Percentiles rank a stretch among this genome's conserved stretches.
phyloP scores from a whole-genome alignment of 2,888 invertebrate genomes.

The Pardosa pseudoannulata region DNA sequence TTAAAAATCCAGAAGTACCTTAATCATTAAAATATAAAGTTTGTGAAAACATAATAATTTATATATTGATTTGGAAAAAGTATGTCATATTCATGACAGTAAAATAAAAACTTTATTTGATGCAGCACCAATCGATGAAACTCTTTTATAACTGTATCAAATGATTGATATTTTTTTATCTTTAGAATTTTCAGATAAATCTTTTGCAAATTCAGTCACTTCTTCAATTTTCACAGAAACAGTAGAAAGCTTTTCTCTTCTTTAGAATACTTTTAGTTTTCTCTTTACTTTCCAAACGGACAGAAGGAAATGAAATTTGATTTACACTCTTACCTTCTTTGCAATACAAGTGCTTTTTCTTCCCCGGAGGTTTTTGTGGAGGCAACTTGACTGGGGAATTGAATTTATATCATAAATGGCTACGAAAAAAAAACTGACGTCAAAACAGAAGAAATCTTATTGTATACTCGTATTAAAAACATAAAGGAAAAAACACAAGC shows the following conservation, averaged over 20 bases:
- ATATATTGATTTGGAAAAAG: no score
- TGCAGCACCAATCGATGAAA: no score
- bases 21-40: no score
- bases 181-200: neutral
- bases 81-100: no score
- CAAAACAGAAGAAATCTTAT: neutral
- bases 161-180: no score
- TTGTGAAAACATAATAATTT: no score
- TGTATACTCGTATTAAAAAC: neutral
- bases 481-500: neutral
- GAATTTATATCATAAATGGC: neutral
- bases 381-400: neutral
- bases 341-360: neutral
- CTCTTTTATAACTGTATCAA: no score
- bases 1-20: no score
- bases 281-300: neutral
- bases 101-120: no score
- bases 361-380: neutral
- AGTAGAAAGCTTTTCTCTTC: neutral
- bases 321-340: neutral
- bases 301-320: neutral
- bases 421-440: neutral
- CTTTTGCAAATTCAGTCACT: conserved; percentile 6
- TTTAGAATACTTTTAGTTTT: neutral
- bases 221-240: conserved; percentile 1